A percentile compares a stretch with the other conserved stretches of the same genome.
Evolutionary conservation across 2,888 invertebrate species (phyloP).

Genomic region (Pheosia tremula): DNA sequence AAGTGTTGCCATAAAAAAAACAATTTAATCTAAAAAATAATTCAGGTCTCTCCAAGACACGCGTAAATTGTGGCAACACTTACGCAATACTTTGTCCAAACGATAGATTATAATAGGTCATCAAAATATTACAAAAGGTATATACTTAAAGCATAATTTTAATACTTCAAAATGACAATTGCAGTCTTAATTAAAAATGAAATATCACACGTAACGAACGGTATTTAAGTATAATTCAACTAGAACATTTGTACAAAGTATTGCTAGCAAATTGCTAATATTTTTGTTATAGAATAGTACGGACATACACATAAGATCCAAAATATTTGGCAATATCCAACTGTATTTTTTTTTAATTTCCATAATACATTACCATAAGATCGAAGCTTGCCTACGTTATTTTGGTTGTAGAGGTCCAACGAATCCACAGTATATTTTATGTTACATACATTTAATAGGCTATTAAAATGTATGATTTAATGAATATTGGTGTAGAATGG

Average conservation of each 20-base stretch:
- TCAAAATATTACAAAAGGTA: constrained; percentile 20
- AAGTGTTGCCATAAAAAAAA: constrained; percentile 44
- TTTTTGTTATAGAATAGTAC: constrained; percentile 7
- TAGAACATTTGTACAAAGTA: constrained; percentile 53
- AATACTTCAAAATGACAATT: constrained; percentile 54
- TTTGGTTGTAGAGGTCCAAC: constrained; percentile 11
- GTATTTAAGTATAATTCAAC: constrained; percentile 15
- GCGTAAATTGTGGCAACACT: constrained; percentile 32
- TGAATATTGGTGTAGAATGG: constrained; percentile 12
- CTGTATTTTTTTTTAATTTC: constrained; percentile 21
- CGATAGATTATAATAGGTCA: constrained; percentile 26
- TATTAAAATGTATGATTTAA: neutral
- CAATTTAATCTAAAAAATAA: neutral
- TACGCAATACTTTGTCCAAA: constrained; percentile 63
- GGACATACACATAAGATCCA: constrained; percentile 30
- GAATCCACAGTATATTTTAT: constrained; percentile 15
- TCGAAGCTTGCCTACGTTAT: neutral
- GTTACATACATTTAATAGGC: constrained; percentile 10
- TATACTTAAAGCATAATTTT: constrained; percentile 41
- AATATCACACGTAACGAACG: constrained; percentile 48
- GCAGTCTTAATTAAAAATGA: constrained; percentile 50
- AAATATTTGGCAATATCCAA: constrained; percentile 43
- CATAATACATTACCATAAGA: constrained; percentile 10
- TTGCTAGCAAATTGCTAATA: constrained; percentile 27
- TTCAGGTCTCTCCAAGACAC: constrained; percentile 19